Evolutionary conservation across 2,888 invertebrate genomes (phyloP).

Genomic region (Cremastobaeus sp.): DNA sequence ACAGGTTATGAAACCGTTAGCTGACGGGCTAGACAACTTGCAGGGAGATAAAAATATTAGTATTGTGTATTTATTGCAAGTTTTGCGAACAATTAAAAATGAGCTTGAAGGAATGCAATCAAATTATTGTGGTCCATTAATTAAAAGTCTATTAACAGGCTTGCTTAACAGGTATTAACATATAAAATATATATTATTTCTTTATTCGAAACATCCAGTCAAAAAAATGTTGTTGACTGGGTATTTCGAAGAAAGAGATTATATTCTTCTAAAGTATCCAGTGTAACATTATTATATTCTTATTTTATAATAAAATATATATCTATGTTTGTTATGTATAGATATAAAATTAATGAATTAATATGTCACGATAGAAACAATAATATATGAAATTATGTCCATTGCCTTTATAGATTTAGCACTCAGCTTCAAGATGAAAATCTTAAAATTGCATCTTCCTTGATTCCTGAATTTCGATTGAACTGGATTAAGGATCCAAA

Average conservation of each 20-base stretch:
- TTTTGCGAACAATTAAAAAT: constrained; percentile 18
- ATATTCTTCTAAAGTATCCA: too few species aligned
- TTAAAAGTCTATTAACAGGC: background rate
- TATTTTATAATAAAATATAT: too few species aligned
- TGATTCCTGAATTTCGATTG: background rate
- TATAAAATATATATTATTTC: too few species aligned
- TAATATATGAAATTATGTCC: background rate
- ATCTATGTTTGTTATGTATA: too few species aligned
- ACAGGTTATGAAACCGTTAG: constrained; percentile 26
- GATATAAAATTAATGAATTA: background rate
- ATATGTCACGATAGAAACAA: background rate
- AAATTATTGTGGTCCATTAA: background rate
- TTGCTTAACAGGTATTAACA: background rate
- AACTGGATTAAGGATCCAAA: background rate
- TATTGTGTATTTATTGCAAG: constrained; percentile 30
- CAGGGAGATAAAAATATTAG: constrained; percentile 23
- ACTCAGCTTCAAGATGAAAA: background rate
- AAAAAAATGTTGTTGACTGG: too few species aligned
- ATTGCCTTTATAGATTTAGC: background rate
- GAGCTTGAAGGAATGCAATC: background rate
- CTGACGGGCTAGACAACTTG: constrained; percentile 22
- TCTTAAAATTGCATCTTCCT: background rate
- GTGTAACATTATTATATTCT: too few species aligned
- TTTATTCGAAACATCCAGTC: too few species aligned
- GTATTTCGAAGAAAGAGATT: too few species aligned